These are phyloP conservation scores for Myotis davidii DNA, from an alignment of 2,113 vertebrate species.

Conservation along the genomic window DNA sequence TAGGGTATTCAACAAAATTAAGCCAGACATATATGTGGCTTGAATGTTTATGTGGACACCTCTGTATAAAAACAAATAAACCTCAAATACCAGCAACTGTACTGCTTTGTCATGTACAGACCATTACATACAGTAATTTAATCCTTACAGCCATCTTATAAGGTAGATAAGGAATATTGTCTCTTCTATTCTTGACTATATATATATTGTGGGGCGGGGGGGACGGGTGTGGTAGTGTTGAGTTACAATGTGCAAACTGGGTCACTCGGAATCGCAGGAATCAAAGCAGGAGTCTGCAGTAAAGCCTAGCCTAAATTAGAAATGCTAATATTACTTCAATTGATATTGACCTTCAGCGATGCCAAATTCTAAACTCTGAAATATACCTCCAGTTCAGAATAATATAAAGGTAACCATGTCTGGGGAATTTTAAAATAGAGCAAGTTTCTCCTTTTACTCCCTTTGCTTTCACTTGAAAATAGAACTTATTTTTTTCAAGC, in stretches of 20 bases:
- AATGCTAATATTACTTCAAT: background rate
- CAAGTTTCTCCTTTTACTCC: background rate
- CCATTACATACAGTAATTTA: background rate
- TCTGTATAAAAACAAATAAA: background rate
- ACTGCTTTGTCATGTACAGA: constrained; percentile 24
- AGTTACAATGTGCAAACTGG: constrained; percentile 21
- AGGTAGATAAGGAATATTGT: background rate
- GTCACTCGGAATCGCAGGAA: background rate
- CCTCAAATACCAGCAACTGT: background rate
- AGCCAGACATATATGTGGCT: background rate
- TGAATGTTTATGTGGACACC: background rate
- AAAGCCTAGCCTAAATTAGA: background rate
- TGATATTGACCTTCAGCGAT: background rate
- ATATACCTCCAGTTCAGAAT: background rate
- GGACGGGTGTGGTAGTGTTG: background rate
- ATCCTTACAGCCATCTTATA: background rate
- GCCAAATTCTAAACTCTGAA: background rate
- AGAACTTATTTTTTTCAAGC: background rate
- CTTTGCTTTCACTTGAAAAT: background rate
- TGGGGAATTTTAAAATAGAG: constrained; percentile 42
- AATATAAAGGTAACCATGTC: background rate
- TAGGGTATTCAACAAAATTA: constrained; percentile 32
- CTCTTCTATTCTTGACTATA: background rate
- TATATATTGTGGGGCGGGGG: background rate
- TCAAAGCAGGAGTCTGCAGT: background rate